Evolutionary conservation across 2,888 invertebrate species (phyloP).

Genomic region (Mystacides longicornis): DNA sequence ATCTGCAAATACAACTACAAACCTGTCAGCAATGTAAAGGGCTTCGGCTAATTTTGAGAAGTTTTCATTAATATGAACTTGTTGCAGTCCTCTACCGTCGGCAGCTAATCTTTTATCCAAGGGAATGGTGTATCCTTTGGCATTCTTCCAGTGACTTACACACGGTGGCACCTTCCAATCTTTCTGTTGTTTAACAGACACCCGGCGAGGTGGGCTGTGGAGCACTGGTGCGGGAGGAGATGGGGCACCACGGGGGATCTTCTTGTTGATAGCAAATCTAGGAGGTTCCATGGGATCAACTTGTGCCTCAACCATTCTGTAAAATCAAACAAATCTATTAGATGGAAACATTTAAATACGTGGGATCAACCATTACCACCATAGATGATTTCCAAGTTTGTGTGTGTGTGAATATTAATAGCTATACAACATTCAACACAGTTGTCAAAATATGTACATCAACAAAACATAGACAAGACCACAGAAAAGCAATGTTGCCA

Average conservation of each 20-base stretch:
- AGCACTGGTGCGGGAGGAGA: conserved; percentile 98
- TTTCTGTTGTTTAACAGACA: conserved; percentile 96
- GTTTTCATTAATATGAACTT: conserved; percentile 97
- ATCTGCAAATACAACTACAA: not conserved
- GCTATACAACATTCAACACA: too few relatives aligned
- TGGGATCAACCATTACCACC: too few relatives aligned
- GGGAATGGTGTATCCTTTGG: conserved; percentile 95
- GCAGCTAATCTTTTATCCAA: conserved; percentile 96
- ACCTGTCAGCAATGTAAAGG: conserved; percentile 86
- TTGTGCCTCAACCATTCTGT: conserved; percentile 48
- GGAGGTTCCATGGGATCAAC: conserved; percentile 99
- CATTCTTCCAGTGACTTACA: conserved; percentile 99
- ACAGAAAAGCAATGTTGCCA: too few relatives aligned
- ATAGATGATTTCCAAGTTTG: too few relatives aligned
- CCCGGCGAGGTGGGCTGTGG: conserved; percentile 95
- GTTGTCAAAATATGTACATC: too few relatives aligned
- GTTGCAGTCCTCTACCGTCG: conserved; percentile 94
- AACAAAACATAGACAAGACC: too few relatives aligned
- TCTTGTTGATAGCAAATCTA: conserved; percentile 95
- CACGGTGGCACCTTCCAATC: conserved; percentile 99
- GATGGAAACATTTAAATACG: too few relatives aligned
- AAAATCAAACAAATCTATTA: not conserved
- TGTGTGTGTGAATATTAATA: too few relatives aligned
- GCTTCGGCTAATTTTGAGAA: conserved; percentile 98
- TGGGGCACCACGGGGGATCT: conserved; percentile 96